These are phyloP conservation scores for Sphenopsis melanotis DNA, from an alignment of 2,797 vertebrate genomes.

Conservation along the genomic window DNA sequence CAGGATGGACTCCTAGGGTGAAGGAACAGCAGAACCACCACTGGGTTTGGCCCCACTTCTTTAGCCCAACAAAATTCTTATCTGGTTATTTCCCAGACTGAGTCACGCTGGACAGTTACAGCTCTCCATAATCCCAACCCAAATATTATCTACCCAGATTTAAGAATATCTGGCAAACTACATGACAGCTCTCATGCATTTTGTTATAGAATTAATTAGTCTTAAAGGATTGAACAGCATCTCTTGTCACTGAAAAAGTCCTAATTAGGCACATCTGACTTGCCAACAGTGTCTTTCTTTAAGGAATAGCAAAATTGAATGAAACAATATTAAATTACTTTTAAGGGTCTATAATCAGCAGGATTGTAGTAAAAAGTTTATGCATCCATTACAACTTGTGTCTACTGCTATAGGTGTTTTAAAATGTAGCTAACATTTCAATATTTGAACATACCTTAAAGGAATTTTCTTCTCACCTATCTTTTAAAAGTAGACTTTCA, in stretches of 20 bases:
- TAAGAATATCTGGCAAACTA: not conserved
- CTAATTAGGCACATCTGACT: not conserved
- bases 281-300: not conserved
- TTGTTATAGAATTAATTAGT: conserved; percentile 15
- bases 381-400: not conserved
- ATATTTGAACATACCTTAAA: not conserved
- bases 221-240: not conserved
- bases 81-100: not conserved
- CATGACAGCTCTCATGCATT: not conserved
- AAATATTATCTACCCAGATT: not conserved
- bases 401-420: not conserved
- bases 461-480: not conserved
- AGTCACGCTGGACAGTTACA: not conserved
- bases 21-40: not conserved
- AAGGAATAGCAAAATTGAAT: not conserved
- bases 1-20: not conserved
- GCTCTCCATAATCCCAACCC: not conserved
- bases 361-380: not conserved
- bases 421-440: not conserved
- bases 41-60: not conserved
- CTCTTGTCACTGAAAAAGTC: not conserved
- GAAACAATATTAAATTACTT: not conserved
- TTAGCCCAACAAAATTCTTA: not conserved
- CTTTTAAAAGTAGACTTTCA: not conserved
- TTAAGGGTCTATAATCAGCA: not conserved